phyloP scores from a whole-genome alignment of 2,797 vertebrate genomes.

The Manis crassicaudata region DNA sequence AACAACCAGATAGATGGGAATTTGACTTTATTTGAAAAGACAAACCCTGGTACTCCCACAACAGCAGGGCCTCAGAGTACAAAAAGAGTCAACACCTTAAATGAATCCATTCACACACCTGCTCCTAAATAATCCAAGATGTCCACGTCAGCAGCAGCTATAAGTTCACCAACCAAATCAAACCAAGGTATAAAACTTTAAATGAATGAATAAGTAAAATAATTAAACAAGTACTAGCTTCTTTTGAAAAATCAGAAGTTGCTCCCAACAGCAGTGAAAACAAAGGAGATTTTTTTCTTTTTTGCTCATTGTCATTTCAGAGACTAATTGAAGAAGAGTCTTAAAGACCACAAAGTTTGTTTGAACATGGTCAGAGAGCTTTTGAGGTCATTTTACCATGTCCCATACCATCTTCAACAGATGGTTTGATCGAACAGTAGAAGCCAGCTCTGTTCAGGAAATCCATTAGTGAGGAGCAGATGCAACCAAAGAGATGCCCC shows the following conservation, averaged over 20 bases:
- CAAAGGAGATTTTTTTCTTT: not conserved
- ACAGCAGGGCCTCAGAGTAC: not conserved
- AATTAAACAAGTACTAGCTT: not conserved
- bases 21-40: conserved; percentile 7
- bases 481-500: not conserved
- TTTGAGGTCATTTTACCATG: not conserved
- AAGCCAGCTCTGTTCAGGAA: conserved; percentile 36
- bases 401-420: conserved; percentile 48
- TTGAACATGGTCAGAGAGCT: conserved; percentile 8
- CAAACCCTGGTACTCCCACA: conserved; percentile 19
- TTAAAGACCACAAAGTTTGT: conserved; percentile 25
- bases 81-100: conserved; percentile 20
- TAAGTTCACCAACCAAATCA: not conserved
- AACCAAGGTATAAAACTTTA: conserved; percentile 1
- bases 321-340: not conserved
- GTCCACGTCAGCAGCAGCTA: not conserved
- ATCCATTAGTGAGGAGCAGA: conserved; percentile 49
- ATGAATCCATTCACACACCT: conserved; percentile 2
- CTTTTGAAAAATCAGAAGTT: conserved; percentile 37
- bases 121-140: conserved; percentile 32
- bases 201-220: not conserved
- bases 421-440: conserved; percentile 42
- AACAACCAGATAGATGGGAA: not conserved
- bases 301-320: not conserved
- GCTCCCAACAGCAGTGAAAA: not conserved